These are phyloP conservation scores for Tetrapedia diversipes DNA, from an alignment of 2,888 invertebrate species.

Conservation along the genomic window DNA sequence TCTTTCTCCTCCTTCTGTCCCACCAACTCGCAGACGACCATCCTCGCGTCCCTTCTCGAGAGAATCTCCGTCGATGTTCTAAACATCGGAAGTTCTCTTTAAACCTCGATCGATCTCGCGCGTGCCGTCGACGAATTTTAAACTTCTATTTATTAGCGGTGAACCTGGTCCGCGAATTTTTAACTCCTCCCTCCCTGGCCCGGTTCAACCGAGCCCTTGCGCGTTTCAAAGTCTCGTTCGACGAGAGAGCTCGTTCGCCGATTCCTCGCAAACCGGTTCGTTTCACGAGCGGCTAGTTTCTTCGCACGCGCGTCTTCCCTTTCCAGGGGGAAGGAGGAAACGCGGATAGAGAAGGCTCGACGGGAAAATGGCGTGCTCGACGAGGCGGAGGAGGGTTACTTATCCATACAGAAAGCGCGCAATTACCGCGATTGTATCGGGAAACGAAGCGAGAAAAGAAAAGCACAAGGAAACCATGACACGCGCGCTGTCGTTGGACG, in stretches of 20 bases:
- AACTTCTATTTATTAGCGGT: not conserved
- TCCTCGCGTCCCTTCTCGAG: not conserved
- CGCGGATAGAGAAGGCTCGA: not conserved
- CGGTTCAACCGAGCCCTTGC: not conserved
- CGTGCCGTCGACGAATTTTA: conserved; percentile 11
- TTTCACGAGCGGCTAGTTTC: not conserved
- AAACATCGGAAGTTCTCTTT: conserved; percentile 15
- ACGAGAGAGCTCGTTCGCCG: conserved; percentile 1
- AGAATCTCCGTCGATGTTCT: conserved; percentile 17
- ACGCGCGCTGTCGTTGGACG: conserved; percentile 60
- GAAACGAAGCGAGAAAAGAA: too few species aligned
- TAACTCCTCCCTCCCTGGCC: conserved; percentile 10
- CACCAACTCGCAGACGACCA: not conserved
- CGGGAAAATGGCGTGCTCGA: conserved; percentile 54
- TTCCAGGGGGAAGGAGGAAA: not conserved
- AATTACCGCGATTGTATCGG: too few species aligned
- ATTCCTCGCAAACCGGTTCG: not conserved
- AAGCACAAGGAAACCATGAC: too few species aligned
- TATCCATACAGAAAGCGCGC: too few species aligned
- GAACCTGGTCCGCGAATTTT: conserved; percentile 24
- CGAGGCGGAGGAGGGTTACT: conserved; percentile 51
- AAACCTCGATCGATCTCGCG: not conserved
- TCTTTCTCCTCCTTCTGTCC: too few species aligned
- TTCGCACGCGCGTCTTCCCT: not conserved
- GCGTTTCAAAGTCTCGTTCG: conserved; percentile 25